Conservation (phyloP, 1,140 invertebrate genomes). For the Homarus americanus region DNA sequence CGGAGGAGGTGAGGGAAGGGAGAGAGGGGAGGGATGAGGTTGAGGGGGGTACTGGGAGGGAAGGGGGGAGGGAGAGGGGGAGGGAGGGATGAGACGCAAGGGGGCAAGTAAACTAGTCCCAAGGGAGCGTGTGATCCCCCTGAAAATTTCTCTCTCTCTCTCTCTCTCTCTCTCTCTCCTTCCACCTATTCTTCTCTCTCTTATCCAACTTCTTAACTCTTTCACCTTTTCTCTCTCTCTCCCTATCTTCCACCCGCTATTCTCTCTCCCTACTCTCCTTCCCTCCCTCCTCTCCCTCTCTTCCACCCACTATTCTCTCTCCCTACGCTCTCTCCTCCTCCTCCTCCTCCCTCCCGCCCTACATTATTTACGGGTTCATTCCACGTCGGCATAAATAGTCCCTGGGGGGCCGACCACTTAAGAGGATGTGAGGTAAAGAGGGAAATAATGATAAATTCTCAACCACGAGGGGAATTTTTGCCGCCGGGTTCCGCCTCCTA, state of each 20-base stretch:
- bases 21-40: background rate
- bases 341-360: background rate
- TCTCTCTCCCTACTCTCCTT: background rate
- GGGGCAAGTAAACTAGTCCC: too few species aligned
- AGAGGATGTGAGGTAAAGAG: conserved; percentile 65
- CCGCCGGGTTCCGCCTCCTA: conserved; percentile 33
- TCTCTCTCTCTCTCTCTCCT: conserved; percentile 4
- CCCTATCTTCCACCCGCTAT: background rate
- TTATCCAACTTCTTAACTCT: background rate
- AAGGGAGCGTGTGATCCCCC: too few species aligned
- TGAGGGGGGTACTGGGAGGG: background rate
- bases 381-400: conserved; percentile 60
- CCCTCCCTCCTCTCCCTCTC: background rate
- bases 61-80: too few species aligned
- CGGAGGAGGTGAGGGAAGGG: background rate
- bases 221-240: background rate
- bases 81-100: too few species aligned
- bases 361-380: conserved; percentile 54
- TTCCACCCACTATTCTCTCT: background rate
- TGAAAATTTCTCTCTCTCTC: background rate
- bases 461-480: conserved; percentile 46
- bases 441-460: conserved; percentile 66
- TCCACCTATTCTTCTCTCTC: background rate
- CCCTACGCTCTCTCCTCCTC: background rate
- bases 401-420: conserved; percentile 54